Base-by-base conservation (phyloP, 2,113 vertebrate species). In the Hippopotamus amphibius region DNA sequence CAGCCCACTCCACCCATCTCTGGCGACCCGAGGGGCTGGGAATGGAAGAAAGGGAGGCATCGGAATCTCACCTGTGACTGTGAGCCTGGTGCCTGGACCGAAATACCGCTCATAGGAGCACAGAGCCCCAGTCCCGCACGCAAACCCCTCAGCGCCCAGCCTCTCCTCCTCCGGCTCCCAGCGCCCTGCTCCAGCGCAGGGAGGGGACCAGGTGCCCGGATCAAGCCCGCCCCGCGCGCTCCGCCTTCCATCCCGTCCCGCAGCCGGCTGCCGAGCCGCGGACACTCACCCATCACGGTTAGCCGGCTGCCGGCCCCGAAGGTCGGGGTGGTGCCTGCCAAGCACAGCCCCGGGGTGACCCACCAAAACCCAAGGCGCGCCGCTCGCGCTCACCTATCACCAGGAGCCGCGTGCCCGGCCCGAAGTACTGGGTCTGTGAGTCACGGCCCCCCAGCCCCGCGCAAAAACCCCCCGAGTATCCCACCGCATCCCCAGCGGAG, bases 321-420 rank as follows among this genome's bases (percentile, higher is more conserved):
- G 57, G 7, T 83, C 91, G 30, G 95, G 7, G 5, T 12, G 0
- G 0, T 1, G 3, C 26, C 4, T 61, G 7, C 2, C 33, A 24
- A 90, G 88, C 93, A 98, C 91, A 74, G 96, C 76, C 48, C 24
- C 11, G 7, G 14, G 43, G 0, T 0, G 3, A 72, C 79, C 55
- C 79, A 21, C 50, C 83, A 21, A 96, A 95, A 83, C 48, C 48
- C 55, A 1, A 12, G 68, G 0, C 16, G 48, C 10, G 17, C 48
- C 46, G 30, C 30, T 19, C 50, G 21, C 12, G 93, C 98, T 98
- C 94, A 97, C 97, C 96, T 57, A 72, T 71, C 90, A 97, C 97
- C 41, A 24, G 88, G 17, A 98, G 96, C 57, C 90, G 77, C 7
- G 96, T 95, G 41, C 95, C 95, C 0, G 1, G 14, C 57, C 98